Base-by-base conservation (phyloP, 2,113 vertebrate genomes). In the Anarhynchus alexandrinus region DNA sequence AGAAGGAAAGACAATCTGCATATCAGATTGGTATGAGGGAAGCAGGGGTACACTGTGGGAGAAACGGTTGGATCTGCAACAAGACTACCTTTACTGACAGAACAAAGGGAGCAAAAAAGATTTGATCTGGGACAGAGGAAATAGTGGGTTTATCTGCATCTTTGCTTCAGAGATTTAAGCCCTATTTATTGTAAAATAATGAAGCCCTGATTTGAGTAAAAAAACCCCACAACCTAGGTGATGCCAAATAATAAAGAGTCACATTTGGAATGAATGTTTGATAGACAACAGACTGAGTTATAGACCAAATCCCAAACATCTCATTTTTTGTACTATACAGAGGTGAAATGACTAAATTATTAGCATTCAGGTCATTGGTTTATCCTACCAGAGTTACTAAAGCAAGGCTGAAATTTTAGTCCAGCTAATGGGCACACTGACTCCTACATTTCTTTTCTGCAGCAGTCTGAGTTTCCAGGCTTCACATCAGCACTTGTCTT, bases 141-240 rank as follows among this genome's bases (percentile, higher is more conserved):
- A 79, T 3, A 45, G 42, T 30, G 64, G 72, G 22, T 87, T 94
- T 96, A 91, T 86, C 77, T 89, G 14, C 43, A 79, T 65, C 73
- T 76, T 72, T 82, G 52, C 27, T 58, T 87, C 65, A 89, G 25
- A 93, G 34, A 62, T 49, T 70, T 79, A 91, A 94, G 32, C 40
- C 14, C 69, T 78, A 77, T 36, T 93, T 93, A 57, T 47, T 84
- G 32, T 72, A 85, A 89, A 96, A 91, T 87, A 91, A 94, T 49
- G 17, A 95, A 82, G 51, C 6, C 34, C n/a, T 36, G 34, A 67
- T 87, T 30, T 69, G 38, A 89, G 40, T 77, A 51, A 2, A 27
- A n/a, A n/a, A n/a, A n/a, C n/a, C n/a, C n/a, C n/a, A 16, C 16
- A 58, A 16, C 2, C 13, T 27, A 6, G 5, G 6, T 66, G 72